phyloP scores from a whole-genome alignment of 2,888 invertebrate genomes.

The Agrotis ipsilon region DNA sequence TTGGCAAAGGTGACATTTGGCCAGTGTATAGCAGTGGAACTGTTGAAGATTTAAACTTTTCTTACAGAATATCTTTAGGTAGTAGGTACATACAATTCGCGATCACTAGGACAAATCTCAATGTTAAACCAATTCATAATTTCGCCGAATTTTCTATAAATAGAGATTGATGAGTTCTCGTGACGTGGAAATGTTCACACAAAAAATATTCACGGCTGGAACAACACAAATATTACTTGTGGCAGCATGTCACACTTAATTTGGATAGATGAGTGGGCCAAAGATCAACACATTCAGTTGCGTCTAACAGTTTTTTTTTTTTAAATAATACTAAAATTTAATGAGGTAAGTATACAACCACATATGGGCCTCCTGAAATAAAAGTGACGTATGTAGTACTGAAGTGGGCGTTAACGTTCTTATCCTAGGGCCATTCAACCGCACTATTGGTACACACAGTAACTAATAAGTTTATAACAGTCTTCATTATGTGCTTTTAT shows the following conservation, averaged over 20 bases:
- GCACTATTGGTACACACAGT: constrained; percentile 21
- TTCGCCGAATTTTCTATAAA: constrained; percentile 39
- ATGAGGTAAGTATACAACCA: constrained; percentile 21
- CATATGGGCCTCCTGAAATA: constrained; percentile 2
- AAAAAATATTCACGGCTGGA: constrained; percentile 38
- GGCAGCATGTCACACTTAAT: constrained; percentile 44
- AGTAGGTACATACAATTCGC: not conserved
- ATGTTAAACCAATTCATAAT: constrained; percentile 43
- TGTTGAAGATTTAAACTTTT: not conserved
- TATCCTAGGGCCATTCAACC: constrained; percentile 53
- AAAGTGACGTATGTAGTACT: constrained; percentile 12
- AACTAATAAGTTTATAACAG: constrained; percentile 45
- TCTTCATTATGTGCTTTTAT: constrained; percentile 55
- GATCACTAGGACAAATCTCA: constrained; percentile 20
- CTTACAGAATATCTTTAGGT: not conserved
- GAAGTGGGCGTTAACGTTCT: constrained; percentile 9
- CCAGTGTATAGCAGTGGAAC: too few relatives aligned
- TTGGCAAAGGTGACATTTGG: too few relatives aligned
- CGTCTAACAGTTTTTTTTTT: constrained; percentile 21
- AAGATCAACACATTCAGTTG: constrained; percentile 46
- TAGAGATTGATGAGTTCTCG: constrained; percentile 46
- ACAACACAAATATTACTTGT: constrained; percentile 54
- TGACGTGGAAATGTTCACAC: constrained; percentile 28
- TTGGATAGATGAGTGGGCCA: constrained; percentile 47
- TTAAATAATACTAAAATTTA: constrained; percentile 7